Base-by-base conservation (phyloP, 1,140 invertebrate genomes). In the Centruroides sculpturatus region DNA sequence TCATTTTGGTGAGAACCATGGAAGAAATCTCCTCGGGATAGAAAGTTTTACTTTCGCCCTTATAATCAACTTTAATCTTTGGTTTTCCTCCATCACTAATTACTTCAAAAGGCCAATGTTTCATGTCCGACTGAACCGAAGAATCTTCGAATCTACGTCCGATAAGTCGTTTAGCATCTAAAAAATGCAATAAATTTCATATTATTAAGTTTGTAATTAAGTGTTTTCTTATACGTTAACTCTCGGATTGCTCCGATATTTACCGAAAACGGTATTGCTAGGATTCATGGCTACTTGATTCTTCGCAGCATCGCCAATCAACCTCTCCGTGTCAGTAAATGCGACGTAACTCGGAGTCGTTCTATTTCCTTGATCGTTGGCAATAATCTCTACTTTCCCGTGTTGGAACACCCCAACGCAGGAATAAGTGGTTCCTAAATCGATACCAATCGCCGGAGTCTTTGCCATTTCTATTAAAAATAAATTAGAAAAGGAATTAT, bases 331-430 rank as follows among this genome's bases (percentile, higher is more conserved):
- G 70, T 98, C 93, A 56, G 90, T 96, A 79, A 98, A 97, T 62
- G 92, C 92, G 53, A 98, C 93, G 81, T 96, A 97, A 61, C 88
- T 92, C 57, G 94, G 94, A 60, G 94, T 98, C 47, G 93, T 98
- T 70, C 93, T 80, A 79, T 98, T 98, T 72, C 92, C 93, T 75
- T 98, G 92, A 76, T 96, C 92, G 73, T 96, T 97, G 67, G 92
- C 92, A 75, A 97, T 95, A 71, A 97, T 96, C 80, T 97, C 92
- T 56, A 97, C 92, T 76, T 94, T 95, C 70, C 92, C 87, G 72
- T 82, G 69, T 62, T 77, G 74, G 66, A 81, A 82, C 3, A 82
- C 79, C 54, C 79, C 79, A 23, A 78, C 76, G 64, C 77, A 80
- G 5, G 76, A 78, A 65, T 79, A 80, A 10, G 78, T 79, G 12